Conservation (phyloP, 2,888 invertebrate species). For the Papilio elwesi region DNA sequence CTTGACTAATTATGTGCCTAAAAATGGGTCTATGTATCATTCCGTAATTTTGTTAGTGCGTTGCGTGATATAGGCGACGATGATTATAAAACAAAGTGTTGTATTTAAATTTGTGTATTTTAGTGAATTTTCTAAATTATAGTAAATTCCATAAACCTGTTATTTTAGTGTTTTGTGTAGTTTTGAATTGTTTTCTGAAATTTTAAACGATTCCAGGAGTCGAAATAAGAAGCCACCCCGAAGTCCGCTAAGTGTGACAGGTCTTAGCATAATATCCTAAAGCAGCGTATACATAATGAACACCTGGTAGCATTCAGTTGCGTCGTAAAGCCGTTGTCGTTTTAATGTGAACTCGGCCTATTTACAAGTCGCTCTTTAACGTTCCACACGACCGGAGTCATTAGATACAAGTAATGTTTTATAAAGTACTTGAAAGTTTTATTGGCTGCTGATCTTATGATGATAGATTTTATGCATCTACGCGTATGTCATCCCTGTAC, state of each 20-base stretch:
- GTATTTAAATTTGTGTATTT: no score
- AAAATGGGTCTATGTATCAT: no score
- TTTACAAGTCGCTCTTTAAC: constrained; percentile 30
- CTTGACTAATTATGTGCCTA: no score
- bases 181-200: not conserved
- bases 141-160: no score
- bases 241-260: constrained; percentile 14
- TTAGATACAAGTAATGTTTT: constrained; percentile 26
- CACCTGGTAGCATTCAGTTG: constrained; percentile 20
- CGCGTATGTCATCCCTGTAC: not conserved
- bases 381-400: constrained; percentile 4
- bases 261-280: constrained; percentile 27
- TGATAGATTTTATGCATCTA: constrained; percentile 33
- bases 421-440: constrained; percentile 32
- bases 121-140: no score
- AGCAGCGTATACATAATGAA: constrained; percentile 17
- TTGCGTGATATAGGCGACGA: no score
- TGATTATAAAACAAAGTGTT: no score
- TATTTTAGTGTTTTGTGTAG: no score
- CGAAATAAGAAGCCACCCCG: constrained; percentile 5
- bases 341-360: constrained; percentile 35
- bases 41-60: no score
- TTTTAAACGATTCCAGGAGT: not conserved
- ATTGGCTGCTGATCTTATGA: constrained; percentile 5
- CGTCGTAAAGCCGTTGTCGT: constrained; percentile 22